Base-by-base conservation (phyloP, 2,797 vertebrate genomes). In the Poecilia gillii region DNA sequence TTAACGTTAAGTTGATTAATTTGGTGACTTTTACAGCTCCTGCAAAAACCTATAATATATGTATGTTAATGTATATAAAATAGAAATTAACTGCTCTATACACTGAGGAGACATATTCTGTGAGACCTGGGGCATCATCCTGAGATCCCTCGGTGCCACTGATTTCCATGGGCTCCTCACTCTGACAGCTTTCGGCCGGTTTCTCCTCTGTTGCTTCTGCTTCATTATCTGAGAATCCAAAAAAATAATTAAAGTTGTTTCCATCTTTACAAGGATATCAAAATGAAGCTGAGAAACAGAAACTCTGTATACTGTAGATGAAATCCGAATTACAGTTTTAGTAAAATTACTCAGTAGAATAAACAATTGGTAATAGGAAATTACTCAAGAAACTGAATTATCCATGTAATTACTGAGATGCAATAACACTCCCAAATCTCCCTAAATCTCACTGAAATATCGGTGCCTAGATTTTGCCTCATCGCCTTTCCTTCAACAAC, bases 51-150 rank as follows among this genome's bases (percentile, higher is more conserved):
- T 68, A 23, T 23, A 51, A 20, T 2, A 49, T 20, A 6, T 49
- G 6, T 49, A 2, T 51, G 23, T 20, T 23, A 2, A 6, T 49
- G 6, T 51, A 23, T 53, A 53, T 45, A 45, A 51, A 3, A 51
- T 23, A 25, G 25, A 53, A 53, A 53, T 53, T 25, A 53, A 25
- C 9, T 53, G 51, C 20, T 8, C 12, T 55, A 20, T 47, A 71
- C 0, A n/a, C 51, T 66, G 14, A 75, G 76, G 12, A 81, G 45
- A 79, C 18, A 23, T 43, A 62, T 66, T 73, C 2, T 79, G 49
- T 79, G 5, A 57, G 8, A 93, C 91, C 92, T 89, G 74, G 18
- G 18, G 14, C 0, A 53, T 89, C 83, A 14, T 81, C 57, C 66
- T 55, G 47, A 77, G 66, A 13, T 13, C 66, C 66, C 39, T 86